Base-by-base conservation (phyloP, 2,797 vertebrate species). In the Sciaenops ocellatus region DNA sequence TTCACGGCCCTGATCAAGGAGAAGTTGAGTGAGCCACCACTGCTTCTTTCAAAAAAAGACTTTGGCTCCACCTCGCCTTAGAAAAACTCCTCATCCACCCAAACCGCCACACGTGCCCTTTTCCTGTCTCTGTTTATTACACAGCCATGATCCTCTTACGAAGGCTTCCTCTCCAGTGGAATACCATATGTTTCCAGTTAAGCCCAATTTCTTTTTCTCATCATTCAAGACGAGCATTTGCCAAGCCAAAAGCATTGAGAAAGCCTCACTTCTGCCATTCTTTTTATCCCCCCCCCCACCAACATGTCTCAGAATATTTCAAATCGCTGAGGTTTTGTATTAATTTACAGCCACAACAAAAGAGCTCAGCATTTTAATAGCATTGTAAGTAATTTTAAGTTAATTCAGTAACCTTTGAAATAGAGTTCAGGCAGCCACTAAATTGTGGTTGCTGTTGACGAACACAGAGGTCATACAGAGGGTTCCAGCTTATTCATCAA, bases 111-210 rank as follows among this genome's bases (percentile, higher is more conserved):
- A 93, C 91, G 89, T 95, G 95, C 94, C 94, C 93, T 93, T 86
- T 93, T 92, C 90, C 92, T 92, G 91, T 93, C 91, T 94, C 82
- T 76, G 78, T 93, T 93, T 95, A 95, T 93, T 94, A 93, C 90
- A 79, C 82, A 82, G 90, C 92, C 93, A 92, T 93, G 92, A 94
- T 95, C 94, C 95, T 96, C 96, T 96, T 91, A 96, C 87, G 94
- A 95, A 97, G 95, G 95, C 96, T 97, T 97, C 96, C 93, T 97
- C 96, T 96, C 94, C 95, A 97, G 95, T 93, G 93, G 91, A 94
- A 94, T 95, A 95, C 96, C 97, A 98, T 98, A 97, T 98, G 98
- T 96, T 98, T 97, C 96, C 95, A 96, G 96, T 99, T 98, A 98
- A 96, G 95, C 94, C 94, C 95, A 96, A 97, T 97, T 97, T 98